phyloP scores from a whole-genome alignment of 2,113 vertebrate species.

The Stercorarius parasiticus region DNA sequence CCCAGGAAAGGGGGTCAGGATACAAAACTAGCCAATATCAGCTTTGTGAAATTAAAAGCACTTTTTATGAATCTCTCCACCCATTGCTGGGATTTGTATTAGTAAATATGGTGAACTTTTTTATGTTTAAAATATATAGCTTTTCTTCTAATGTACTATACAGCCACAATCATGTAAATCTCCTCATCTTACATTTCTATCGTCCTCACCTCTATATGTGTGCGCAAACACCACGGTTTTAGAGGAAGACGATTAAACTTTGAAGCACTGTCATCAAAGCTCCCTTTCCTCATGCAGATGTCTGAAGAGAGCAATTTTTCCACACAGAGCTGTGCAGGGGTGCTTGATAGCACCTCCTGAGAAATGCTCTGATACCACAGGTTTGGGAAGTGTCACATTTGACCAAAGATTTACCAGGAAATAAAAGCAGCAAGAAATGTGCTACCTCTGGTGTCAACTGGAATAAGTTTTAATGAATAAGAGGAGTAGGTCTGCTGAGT shows the following conservation, averaged over 20 bases:
- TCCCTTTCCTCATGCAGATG: neutral
- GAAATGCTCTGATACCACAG: neutral
- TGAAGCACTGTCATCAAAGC: neutral
- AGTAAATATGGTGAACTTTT: neutral
- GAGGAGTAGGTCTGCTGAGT: neutral
- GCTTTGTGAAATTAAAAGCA: neutral
- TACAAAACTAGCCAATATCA: neutral
- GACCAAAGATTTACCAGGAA: neutral
- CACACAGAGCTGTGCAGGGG: neutral
- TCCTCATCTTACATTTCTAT: neutral
- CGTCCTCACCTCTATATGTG: fast-evolving
- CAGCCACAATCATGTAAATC: neutral
- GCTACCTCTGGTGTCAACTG: neutral
- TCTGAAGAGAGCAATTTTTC: neutral
- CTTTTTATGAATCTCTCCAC: neutral
- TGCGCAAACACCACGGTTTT: neutral
- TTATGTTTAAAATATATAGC: neutral
- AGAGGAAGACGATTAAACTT: neutral
- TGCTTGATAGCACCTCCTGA: neutral
- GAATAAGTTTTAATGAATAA: neutral
- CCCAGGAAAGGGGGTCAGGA: neutral
- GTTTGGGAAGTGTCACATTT: neutral
- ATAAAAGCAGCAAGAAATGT: neutral
- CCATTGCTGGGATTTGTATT: neutral
- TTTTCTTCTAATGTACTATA: neutral